phyloP scores from a whole-genome alignment of 2,888 invertebrate species.

The Smittia aterrima region DNA sequence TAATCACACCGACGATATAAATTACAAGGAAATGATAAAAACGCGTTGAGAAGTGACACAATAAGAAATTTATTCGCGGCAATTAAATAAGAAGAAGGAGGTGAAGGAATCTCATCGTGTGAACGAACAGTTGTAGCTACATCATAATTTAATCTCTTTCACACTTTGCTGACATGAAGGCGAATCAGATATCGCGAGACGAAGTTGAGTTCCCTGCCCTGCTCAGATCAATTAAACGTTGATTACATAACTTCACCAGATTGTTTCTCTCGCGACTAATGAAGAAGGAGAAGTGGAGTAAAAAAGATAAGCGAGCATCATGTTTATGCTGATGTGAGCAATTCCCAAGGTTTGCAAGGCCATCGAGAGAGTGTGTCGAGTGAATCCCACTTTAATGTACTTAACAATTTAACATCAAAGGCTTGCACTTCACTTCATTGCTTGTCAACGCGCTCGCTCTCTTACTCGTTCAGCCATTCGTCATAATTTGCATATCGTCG shows the following conservation, averaged over 20 bases:
- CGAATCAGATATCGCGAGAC: too few relatives aligned
- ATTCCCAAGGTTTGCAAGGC: too few relatives aligned
- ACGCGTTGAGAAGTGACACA: background rate
- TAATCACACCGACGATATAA: background rate
- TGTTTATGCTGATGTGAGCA: background rate
- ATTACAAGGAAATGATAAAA: background rate
- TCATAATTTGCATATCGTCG: too few relatives aligned
- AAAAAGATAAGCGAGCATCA: background rate
- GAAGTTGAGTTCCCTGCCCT: too few relatives aligned
- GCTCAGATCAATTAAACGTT: too few relatives aligned
- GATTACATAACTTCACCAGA: too few relatives aligned
- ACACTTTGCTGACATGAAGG: background rate
- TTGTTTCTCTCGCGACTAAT: background rate
- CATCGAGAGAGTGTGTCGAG: background rate
- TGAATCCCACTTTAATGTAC: background rate
- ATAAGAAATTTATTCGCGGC: slow-evolving; percentile 7
- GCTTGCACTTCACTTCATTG: background rate
- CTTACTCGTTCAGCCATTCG: too few relatives aligned
- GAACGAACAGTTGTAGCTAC: background rate
- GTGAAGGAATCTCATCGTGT: background rate
- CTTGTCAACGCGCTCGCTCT: too few relatives aligned
- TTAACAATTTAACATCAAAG: background rate
- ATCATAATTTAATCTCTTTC: background rate
- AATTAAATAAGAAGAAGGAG: slow-evolving; percentile 18
- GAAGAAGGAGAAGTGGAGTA: background rate